Evolutionary conservation across 2,888 invertebrate genomes (phyloP), one percentile per base, ranked within the genome.

Genomic region (Phalera bucephala): DNA sequence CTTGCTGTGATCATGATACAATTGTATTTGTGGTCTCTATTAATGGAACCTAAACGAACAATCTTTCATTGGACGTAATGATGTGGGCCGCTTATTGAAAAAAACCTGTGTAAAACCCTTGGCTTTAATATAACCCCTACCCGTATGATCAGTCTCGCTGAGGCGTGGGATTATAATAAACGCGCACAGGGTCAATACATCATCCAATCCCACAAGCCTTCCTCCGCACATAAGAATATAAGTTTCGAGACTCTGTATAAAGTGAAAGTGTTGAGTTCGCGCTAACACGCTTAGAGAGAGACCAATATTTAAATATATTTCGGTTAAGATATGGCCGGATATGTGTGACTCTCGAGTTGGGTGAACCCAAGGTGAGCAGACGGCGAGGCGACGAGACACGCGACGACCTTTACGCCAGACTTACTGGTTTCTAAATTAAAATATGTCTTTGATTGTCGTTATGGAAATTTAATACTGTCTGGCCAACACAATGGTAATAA

Each of bases 371-470:
- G 80, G 79, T 80, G 77, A 82, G 72, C 78, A 85, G 85, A 85
- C 85, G 75, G 83, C 83, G 79, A 60, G 84, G 80, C 83, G 84
- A 62, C 83, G 69, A 68, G 69, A 69, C 72, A 63, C 64, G 46
- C 65, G 64, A 58, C 72, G 79, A 78, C 80, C 75, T 80, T 72
- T 72, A 62, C 60, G 70, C 65, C 64, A 72, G 67, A 70, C 64
- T 72, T 80, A 76, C 80, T 75, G 77, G 80, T 81, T 83, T 79
- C 70, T 72, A 73, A 80, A 82, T 81, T 61, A 80, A 79, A 79
- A 77, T 70, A 67, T 60, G 60, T 73, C 68, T 75, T 76, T 74
- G 65, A 77, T 72, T 68, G 64, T 64, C 62, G 54, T 58, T 72
- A 65, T 72, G 61, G 72, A 77, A 78, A 77, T 79, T 77, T 72